Base-by-base conservation (phyloP, 2,888 invertebrate species). In the Cheilosia scutellata region DNA sequence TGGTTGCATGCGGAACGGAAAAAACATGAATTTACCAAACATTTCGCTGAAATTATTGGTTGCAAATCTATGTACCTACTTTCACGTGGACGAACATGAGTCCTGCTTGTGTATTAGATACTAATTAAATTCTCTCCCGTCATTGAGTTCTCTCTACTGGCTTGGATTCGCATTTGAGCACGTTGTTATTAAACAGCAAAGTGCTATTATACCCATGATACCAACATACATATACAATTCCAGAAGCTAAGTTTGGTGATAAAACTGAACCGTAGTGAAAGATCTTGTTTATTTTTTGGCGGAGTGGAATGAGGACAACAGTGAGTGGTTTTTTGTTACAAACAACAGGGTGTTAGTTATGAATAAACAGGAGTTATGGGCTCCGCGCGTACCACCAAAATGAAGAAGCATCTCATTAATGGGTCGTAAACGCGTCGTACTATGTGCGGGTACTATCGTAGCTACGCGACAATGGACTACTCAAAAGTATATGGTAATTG, bases 111-210 rank as follows among this genome's bases (percentile, higher is more conserved):
- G 53, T 60, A 84, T 79, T 80, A 84, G 84, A 76, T 75, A 76
- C 70, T 84, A 84, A 84, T 80, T 84, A 79, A 84, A 84, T 84
- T 70, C 51, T 60, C 66, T 62, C 40, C 57, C 72, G 55, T 65
- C 75, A 57, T 47, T 82, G 62, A 63, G 60, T 80, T 57, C 51
- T 29, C 31, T 65, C 40, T 60, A 66, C 40, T 63, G 11, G 4
- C 53, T 47, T 80, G 74, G 20, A 16, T 60, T 31, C 58, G 31
- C 42, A 71, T 33, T 47, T 58, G 49, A 49, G 57, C 49, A 44
- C 53, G 62, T 40, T 37, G 49, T 44, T 29, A 16, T 29, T 49
- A n/a, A 33, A 25, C 40, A 55, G 29, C 58, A 25, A 29, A 60
- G 40, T 44, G 20, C 33, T 31, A n/a, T 16, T 27, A 25, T 55